Evolutionary conservation across 37 sponge, comb jelly and placozoan species (phyloP), one percentile per base, ranked within the genome.

Genomic region (Aphrocallistes beatrix): DNA sequence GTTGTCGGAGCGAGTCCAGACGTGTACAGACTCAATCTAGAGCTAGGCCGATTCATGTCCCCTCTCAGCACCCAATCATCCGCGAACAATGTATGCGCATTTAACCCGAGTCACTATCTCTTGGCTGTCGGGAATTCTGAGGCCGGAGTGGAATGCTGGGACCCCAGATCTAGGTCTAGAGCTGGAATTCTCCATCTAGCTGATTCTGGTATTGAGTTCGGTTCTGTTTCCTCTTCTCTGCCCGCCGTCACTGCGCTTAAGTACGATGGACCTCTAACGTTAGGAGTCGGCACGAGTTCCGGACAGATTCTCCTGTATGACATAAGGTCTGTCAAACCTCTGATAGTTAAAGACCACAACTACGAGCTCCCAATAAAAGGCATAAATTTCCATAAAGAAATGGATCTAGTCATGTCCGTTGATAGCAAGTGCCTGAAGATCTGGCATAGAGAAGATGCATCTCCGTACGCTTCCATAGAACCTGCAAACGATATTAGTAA

Each of bases 231-330:
- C 50, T 17, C 13, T 85, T 82, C 25, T 84, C 13, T 82, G 87
- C 90, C 89, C 1, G 82, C 82, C 6, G 87, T 97, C 6, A 97
- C 98, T 1, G 93, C 93, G 50, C 85, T 97, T 8, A 1, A 83
- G 38, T 93, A 87, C 84, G 49, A 50, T 36, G 90, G 93, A 48
- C 49, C 88, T 32, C 89, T 97, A 34, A 91, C 87, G 39, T 82
- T 97, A 38, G 98, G 90, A 32, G 90, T 97, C 30, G 98, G 95
- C 0, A 94, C 95, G 3, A 83, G 86, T 51, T 51, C 87, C 16
- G 98, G 98, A 75, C 90, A 93, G 90, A 90, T 97, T 6, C 83
- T 91, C 36, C 50, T 97, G 84, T 97, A 92, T 88, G 98, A 97
- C 75, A 90, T 97, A 10, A 83, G 98, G 6, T 88, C 93, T 0